Percentiles rank a stretch among this genome's conserved stretches.
These are phyloP conservation scores for Dryobates pubescens DNA, from an alignment of 2,797 vertebrate genomes.

Conservation along the genomic window DNA sequence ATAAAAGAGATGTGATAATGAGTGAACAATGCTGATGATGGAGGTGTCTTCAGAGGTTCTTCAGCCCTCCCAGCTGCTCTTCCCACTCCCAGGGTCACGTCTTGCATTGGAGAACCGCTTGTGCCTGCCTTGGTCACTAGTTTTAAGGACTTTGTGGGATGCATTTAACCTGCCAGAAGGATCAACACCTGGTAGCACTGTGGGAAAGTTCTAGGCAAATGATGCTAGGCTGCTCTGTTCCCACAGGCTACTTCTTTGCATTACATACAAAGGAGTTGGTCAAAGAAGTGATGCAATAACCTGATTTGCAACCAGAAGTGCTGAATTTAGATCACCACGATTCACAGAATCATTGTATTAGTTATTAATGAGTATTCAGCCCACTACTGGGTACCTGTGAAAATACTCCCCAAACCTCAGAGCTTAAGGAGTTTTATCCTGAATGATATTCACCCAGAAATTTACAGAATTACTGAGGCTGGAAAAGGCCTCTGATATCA, in stretches of 20 bases:
- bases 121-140: neutral
- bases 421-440: neutral
- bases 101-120: neutral
- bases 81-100: neutral
- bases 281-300: conserved; percentile 34
- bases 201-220: neutral
- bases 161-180: neutral
- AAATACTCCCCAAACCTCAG: neutral
- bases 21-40: neutral
- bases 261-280: neutral
- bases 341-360: neutral
- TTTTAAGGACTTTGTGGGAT: neutral
- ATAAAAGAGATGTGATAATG: neutral
- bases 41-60: neutral
- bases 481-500: too few species aligned
- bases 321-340: neutral
- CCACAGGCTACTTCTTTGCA: conserved; percentile 9
- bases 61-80: neutral
- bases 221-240: neutral
- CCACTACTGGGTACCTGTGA: neutral
- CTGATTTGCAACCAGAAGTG: conserved; percentile 6
- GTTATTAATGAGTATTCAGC: neutral
- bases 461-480: neutral
- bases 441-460: neutral
- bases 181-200: neutral